Evolutionary conservation across 1,140 invertebrate genomes (phyloP), one percentile per base, ranked within the genome.

Genomic region (Melitaea cinxia): DNA sequence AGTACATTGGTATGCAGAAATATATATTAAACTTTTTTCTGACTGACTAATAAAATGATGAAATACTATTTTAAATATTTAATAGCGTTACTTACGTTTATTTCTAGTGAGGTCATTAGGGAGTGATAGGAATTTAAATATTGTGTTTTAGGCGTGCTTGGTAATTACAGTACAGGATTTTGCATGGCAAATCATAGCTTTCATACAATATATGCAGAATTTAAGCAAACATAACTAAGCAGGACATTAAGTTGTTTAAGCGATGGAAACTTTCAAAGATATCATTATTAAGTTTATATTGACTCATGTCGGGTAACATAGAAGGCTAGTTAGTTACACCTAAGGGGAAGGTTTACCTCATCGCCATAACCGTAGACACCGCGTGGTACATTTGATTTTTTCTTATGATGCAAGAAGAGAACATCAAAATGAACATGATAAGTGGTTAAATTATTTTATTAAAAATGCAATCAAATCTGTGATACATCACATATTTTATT

Each of bases 381-480:
- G 96, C 96, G 93, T 96, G 95, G 94, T 97, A 97, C 95, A 97
- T 97, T 94, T 95, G 94, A 93, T 95, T 94, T 93, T 95, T 95
- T 94, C 94, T 94, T 89, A 87, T 75, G 86, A 83, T 92, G 91
- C 91, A 91, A 91, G 86, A 91, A 91, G 85, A 92, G 77, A 92
- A 91, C 91, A 93, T 89, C 89, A 92, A 92, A 78, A 91, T 92
- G 91, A 92, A 92, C 92, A 92, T 91, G 73, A 78, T 49, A 62
- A 67, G 66, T 68, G 54, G 47, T 49, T 67, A 65, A 86, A 87
- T 77, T 49, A 26, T 52, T 14, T 72, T 65, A 60, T 59, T 47
- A 47, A 73, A 7, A 67, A 70, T 65, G 69, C 72, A 71, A 79
- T 64, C 35, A 75, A 72, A 72, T 70, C 73, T 79, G 72, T 81